Evolutionary conservation across 1,140 invertebrate species (phyloP), one percentile per base, ranked within the genome.

Genomic region (Cydia fagiglandana): DNA sequence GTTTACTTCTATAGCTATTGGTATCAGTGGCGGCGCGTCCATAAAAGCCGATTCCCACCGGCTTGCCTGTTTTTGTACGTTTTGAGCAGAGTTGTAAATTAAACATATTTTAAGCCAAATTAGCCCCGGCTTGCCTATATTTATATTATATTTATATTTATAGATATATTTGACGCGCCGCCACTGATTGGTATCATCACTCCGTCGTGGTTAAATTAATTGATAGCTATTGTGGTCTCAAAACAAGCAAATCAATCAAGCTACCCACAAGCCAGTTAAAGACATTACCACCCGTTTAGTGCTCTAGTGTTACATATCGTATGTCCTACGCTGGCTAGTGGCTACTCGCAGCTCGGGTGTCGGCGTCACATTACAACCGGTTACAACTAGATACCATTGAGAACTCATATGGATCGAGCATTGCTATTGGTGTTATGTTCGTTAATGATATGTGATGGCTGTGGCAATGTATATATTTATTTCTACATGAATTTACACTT

Each of bases 321-420:
- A 61, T 61, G 20, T 61, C 56, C 20, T 61, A 20, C 9, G 56
- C 56, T 20, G n/a, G n/a, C n/a, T n/a, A n/a, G n/a, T n/a, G n/a
- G n/a, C n/a, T n/a, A 24, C 50, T 15, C 4, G 4, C 4, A 20
- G 1, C 56, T 61, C 56, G 20, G 17, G 17, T 61, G 20, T 61
- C 20, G 20, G 56, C 9, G 56, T 61, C 56, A 7, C 20, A 9
- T 61, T 61, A 7, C 56, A 61, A 61, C 56, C 56, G 20, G 56
- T 61, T 61, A 24, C 7, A 20, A 61, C 20, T 12, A 12, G 20
- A 61, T 61, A 61, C 20, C 24, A 24, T 61, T 61, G 56, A 61
- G 56, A 61, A 61, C 17, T 56, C 53, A 56, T 61, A 61, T 24
- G 56, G 56, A 61, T 61, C 56, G 56, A 61, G 20, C 20, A 24